Conservation (phyloP, 30 jellyfish, hydroid and myxozoan genomes). For the Turritopsis dohrnii region DNA sequence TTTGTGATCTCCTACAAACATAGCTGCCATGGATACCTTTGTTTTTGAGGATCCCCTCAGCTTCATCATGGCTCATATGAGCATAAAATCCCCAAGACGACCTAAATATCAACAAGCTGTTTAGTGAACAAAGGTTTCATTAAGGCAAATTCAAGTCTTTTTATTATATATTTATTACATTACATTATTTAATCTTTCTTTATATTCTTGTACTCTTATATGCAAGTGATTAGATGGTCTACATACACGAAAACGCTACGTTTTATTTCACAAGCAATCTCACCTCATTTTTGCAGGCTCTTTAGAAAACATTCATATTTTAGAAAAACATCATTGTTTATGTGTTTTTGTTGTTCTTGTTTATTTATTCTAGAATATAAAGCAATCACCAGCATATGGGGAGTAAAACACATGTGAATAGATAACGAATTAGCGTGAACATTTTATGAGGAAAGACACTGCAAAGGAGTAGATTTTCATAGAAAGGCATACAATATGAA, state of each 20-base stretch:
- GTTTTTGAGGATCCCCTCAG: conserved; percentile 50
- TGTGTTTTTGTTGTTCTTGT: background rate
- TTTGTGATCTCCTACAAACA: conserved; percentile 76
- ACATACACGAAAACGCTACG: background rate
- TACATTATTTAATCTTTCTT: background rate
- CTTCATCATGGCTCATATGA: conserved; percentile 56
- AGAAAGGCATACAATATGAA: too few species aligned
- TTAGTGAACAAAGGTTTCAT: background rate
- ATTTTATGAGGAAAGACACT: background rate
- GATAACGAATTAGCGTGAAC: background rate
- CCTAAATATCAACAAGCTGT: conserved; percentile 2
- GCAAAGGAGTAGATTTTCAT: background rate
- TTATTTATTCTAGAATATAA: background rate
- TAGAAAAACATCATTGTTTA: background rate
- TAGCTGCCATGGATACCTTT: conserved; percentile 75
- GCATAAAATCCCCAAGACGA: conserved; percentile 91
- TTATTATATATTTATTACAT: too few species aligned
- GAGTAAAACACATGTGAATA: background rate
- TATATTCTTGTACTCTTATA: background rate
- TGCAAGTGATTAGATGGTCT: too few species aligned
- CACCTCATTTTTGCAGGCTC: background rate
- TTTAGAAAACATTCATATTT: background rate
- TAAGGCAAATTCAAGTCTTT: background rate
- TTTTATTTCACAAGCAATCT: background rate
- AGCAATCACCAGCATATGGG: background rate